Base-by-base conservation (phyloP, 53 echinoderm and acorn worm species). In the Echinarachnius parma region DNA sequence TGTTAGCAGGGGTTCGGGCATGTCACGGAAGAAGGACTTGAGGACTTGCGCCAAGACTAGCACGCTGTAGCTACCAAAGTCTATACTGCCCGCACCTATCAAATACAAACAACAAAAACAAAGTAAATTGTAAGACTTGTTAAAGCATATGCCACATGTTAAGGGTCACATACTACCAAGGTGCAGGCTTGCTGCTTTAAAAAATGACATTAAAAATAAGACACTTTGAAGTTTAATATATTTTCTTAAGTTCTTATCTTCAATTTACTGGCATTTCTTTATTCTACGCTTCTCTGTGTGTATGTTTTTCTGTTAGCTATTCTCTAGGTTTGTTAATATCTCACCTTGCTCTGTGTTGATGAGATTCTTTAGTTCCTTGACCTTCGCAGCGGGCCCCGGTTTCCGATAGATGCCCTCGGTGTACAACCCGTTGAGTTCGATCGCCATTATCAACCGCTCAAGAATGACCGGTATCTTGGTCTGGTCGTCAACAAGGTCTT, bases 21-120 rank as follows among this genome's bases (percentile, higher is more conserved):
- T 91, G 46, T 98, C 98, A 2, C 98, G 79, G 76, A 98, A 98
- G 88, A 98, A 98, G 59, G 91, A 87, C 56, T 98, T 98, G 9
- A 91, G 66, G 4, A 98, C 98, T 66, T 98, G 98, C 33, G 88
- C 88, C 16, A 98, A 71, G 42, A 91, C 87, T 5, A 91, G 76
- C 52, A 98, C 88, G 61, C 87, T 88, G 79, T 88, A 98, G 61
- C 45, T 77, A 34, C 68, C 55, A 21, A 98, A 72, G 29, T 98
- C 85, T 19, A 98, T 88, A 21, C 60, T 34, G 45, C 46, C 46
- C 36, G 46, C 45, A 46, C 46, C 65, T 65, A 18, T 4, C 9
- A 50, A 19, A n/a, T n/a, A n/a, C n/a, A n/a, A n/a, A n/a, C n/a
- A n/a, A n/a, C n/a, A n/a, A n/a, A n/a, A n/a, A n/a, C n/a, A n/a